These are phyloP conservation scores for Synanthedon andrenaeformis DNA, from an alignment of 2,888 invertebrate species.

Conservation along the genomic window DNA sequence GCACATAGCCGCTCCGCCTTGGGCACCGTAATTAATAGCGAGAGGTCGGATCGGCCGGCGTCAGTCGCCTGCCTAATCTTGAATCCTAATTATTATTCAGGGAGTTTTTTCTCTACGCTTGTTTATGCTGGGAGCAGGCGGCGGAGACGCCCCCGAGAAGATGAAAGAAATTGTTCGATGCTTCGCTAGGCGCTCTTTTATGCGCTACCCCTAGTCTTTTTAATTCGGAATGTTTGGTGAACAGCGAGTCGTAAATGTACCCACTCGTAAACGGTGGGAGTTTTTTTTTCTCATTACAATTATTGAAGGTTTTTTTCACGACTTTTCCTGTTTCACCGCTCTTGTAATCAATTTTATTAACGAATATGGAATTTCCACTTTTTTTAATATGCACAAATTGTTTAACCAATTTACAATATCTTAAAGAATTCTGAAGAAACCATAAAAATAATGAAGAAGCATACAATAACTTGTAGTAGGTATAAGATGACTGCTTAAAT, in stretches of 20 bases:
- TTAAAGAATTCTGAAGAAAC: too few species aligned
- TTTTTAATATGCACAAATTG: not conserved
- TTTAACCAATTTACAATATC: too few species aligned
- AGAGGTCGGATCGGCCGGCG: constrained; percentile 26
- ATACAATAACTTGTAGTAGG: too few species aligned
- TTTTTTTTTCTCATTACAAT: constrained; percentile 31
- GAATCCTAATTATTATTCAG: constrained; percentile 30
- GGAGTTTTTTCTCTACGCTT: constrained; percentile 31
- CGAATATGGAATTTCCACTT: not conserved
- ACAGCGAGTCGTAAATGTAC: constrained; percentile 31
- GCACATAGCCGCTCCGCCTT: constrained; percentile 27
- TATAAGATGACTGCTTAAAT: too few species aligned
- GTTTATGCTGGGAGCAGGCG: constrained; percentile 24
- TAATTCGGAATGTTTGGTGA: constrained; percentile 16
- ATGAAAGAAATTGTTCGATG: constrained; percentile 29
- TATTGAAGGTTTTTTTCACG: constrained; percentile 10
- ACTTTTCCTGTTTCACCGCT: constrained; percentile 1
- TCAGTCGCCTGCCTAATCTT: constrained; percentile 16
- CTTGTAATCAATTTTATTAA: too few species aligned
- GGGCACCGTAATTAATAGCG: constrained; percentile 53
- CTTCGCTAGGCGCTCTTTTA: constrained; percentile 7
- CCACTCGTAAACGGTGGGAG: constrained; percentile 21
- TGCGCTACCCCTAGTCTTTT: constrained; percentile 15
- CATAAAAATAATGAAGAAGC: too few species aligned
- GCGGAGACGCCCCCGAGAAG: constrained; percentile 12